These are phyloP conservation scores for Pungitius pungitius DNA, from an alignment of 2,113 vertebrate species.

Conservation along the genomic window DNA sequence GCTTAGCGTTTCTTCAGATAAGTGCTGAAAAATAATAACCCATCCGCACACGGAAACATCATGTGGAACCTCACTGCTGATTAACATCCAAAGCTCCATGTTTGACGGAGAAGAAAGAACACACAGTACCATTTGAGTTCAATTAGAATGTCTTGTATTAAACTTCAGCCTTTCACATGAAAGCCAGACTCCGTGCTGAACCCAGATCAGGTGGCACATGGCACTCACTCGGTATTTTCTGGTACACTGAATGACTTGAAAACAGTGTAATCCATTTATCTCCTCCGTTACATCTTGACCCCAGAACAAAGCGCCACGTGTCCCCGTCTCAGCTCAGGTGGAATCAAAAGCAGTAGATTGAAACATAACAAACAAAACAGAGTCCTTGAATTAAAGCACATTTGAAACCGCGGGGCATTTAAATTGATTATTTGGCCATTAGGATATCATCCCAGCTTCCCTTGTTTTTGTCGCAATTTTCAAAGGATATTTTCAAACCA, in stretches of 20 bases:
- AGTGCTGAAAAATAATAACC: not conserved
- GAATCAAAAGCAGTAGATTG: not conserved
- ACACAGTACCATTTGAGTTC: not conserved
- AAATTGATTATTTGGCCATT: not conserved
- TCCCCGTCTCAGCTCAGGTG: not conserved
- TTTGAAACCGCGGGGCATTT: not conserved
- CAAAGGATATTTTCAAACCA: not conserved
- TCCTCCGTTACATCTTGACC: not conserved
- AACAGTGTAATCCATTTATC: not conserved
- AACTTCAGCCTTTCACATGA: not conserved
- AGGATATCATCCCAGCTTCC: not conserved
- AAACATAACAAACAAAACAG: not conserved
- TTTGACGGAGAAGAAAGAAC: not conserved
- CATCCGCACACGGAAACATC: slow-evolving; percentile 9
- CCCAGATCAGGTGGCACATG: not conserved
- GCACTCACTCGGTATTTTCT: not conserved
- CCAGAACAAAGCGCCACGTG: not conserved
- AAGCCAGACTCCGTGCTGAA: not conserved
- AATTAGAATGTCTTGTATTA: not conserved
- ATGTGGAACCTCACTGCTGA: not conserved
- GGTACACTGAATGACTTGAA: not conserved
- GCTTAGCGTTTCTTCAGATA: slow-evolving; percentile 12
- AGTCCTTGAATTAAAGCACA: not conserved
- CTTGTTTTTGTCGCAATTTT: slow-evolving; percentile 5
- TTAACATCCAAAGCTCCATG: not conserved